These are phyloP conservation scores for Scalopus aquaticus DNA, from an alignment of 2,113 vertebrate species.

Conservation along the genomic window DNA sequence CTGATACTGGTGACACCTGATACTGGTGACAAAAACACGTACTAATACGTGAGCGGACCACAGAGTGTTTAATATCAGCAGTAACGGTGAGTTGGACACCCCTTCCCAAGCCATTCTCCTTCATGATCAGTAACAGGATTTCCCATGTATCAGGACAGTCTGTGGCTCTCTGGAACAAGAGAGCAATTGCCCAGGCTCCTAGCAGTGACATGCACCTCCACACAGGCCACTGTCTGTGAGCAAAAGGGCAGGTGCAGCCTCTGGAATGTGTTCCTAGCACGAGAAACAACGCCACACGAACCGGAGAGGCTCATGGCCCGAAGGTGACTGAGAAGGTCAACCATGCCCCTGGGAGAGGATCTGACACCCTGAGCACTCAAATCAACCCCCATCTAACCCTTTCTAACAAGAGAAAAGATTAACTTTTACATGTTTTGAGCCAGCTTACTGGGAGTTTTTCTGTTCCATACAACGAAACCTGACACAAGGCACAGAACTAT, in stretches of 20 bases:
- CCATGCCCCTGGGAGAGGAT: too few relatives aligned
- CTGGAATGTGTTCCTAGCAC: neutral
- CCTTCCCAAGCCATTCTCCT: neutral
- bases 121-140: neutral
- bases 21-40: too few relatives aligned
- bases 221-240: neutral
- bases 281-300: neutral
- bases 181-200: neutral
- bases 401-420: neutral
- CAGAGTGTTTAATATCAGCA: too few relatives aligned
- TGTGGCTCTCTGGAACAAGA: neutral
- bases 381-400: neutral
- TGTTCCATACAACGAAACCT: neutral
- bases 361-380: neutral
- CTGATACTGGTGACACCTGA: too few relatives aligned
- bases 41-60: too few relatives aligned
- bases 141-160: neutral
- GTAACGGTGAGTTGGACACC: rapidly evolving
- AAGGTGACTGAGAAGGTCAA: neutral
- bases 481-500: neutral
- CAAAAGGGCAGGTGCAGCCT: neutral
- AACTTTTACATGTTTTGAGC: neutral
- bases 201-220: neutral
- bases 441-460: neutral
- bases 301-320: neutral